phyloP scores from a whole-genome alignment of 2,113 vertebrate species.

The Melanocharis versteri region DNA sequence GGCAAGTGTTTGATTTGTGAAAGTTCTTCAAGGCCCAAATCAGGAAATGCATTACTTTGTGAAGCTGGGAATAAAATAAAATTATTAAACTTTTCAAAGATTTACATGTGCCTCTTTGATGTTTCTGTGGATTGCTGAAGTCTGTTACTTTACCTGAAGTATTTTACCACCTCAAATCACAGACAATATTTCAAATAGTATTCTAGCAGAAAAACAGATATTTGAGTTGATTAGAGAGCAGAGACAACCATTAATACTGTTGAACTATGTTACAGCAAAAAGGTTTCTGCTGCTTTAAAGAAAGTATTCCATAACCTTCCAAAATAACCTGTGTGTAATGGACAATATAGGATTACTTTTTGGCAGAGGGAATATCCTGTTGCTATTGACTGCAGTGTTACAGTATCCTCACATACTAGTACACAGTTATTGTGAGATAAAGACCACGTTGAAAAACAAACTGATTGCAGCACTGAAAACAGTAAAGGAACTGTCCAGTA shows the following conservation, averaged over 20 bases:
- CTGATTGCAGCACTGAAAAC: constrained; percentile 9
- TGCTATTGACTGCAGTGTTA: constrained; percentile 41
- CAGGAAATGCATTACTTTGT: not conserved
- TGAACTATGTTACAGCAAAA: not conserved
- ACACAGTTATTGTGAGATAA: constrained; percentile 36
- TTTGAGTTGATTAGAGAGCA: not conserved
- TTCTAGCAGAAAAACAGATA: not conserved
- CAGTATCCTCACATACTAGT: constrained; percentile 5
- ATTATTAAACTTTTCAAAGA: not conserved
- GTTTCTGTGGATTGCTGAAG: not conserved
- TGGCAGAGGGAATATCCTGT: constrained; percentile 36
- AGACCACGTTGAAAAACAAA: constrained; percentile 32
- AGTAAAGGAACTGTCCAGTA: not conserved
- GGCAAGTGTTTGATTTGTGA: not conserved
- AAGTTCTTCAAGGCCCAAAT: not conserved
- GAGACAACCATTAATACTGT: not conserved
- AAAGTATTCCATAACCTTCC: not conserved
- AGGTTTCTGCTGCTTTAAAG: constrained; percentile 14
- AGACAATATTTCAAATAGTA: not conserved
- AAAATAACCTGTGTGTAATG: constrained; percentile 28
- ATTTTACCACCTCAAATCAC: not conserved
- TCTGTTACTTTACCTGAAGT: not conserved
- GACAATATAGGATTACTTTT: constrained; percentile 47
- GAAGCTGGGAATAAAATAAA: not conserved
- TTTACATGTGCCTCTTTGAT: not conserved